Evolutionary conservation across 2,888 invertebrate genomes (phyloP).

Genomic region (Noctua pronuba): DNA sequence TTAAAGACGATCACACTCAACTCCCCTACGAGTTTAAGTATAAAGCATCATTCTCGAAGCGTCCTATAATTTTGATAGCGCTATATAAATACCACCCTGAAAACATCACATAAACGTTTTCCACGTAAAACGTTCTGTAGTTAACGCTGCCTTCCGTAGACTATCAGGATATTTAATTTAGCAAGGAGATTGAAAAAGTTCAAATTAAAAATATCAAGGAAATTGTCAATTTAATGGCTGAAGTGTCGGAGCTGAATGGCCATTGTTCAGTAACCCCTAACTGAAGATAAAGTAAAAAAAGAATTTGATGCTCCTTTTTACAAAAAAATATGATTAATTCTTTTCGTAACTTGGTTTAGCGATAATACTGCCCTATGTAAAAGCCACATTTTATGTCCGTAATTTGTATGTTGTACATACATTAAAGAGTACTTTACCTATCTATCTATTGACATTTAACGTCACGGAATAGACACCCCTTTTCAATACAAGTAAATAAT

Average conservation of each 20-base stretch:
- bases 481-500: background rate
- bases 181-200: constrained; percentile 58
- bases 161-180: constrained; percentile 50
- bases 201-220: constrained; percentile 45
- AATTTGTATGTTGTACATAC: background rate
- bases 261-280: constrained; percentile 3
- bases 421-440: background rate
- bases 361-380: background rate
- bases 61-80: constrained; percentile 19
- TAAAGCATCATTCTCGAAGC: constrained; percentile 1
- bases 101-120: constrained; percentile 43
- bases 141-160: constrained; percentile 28
- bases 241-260: background rate
- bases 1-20: background rate
- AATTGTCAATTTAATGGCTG: constrained; percentile 51
- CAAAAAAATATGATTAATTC: constrained; percentile 8
- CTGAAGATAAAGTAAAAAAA: constrained; percentile 7
- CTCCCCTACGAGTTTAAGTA: background rate
- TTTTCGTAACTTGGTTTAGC: background rate
- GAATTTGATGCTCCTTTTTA: background rate
- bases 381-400: background rate
- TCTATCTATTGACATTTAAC: background rate
- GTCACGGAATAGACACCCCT: background rate
- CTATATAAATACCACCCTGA: constrained; percentile 7
- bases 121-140: constrained; percentile 31